phyloP scores from a whole-genome alignment of 1,140 invertebrate species.

The Venturia canescens region DNA sequence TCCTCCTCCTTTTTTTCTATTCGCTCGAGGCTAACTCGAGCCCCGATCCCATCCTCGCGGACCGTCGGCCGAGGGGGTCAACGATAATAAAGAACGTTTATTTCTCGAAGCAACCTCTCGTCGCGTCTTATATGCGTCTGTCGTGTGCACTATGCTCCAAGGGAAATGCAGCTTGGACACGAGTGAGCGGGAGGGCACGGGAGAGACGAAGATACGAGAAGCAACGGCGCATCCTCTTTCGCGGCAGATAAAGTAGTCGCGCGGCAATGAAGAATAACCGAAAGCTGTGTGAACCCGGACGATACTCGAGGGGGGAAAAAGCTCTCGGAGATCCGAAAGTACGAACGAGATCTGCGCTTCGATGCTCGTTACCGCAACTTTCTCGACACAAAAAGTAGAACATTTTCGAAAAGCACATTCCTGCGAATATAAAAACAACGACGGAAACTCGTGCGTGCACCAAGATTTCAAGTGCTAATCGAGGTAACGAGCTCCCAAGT shows the following conservation, averaged over 20 bases:
- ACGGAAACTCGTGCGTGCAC: too few relatives aligned
- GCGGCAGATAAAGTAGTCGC: not conserved
- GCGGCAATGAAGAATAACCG: not conserved
- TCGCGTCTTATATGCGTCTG: slow-evolving; percentile 30
- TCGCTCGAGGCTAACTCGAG: slow-evolving; percentile 39
- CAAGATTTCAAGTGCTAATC: not conserved
- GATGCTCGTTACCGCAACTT: too few relatives aligned
- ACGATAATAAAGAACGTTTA: slow-evolving; percentile 47
- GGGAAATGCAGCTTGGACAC: slow-evolving; percentile 29
- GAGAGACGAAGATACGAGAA: slow-evolving; percentile 1
- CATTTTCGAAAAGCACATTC: too few relatives aligned
- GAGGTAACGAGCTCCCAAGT: not conserved
- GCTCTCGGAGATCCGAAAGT: too few relatives aligned
- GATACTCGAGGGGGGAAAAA: too few relatives aligned
- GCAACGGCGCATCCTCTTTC: not conserved
- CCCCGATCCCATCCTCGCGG: slow-evolving; percentile 27
- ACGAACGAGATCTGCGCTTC: too few relatives aligned
- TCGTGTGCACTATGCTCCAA: slow-evolving; percentile 3
- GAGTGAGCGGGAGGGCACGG: slow-evolving; percentile 1
- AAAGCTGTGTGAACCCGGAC: not conserved
- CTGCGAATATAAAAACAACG: too few relatives aligned
- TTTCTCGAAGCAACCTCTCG: slow-evolving; percentile 43
- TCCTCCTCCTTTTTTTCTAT: slow-evolving; percentile 18
- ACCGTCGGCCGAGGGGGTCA: slow-evolving; percentile 41
- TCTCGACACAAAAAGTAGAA: too few relatives aligned